These are phyloP conservation scores for Dasypolia templi DNA, from an alignment of 2,888 invertebrate species.

Conservation along the genomic window DNA sequence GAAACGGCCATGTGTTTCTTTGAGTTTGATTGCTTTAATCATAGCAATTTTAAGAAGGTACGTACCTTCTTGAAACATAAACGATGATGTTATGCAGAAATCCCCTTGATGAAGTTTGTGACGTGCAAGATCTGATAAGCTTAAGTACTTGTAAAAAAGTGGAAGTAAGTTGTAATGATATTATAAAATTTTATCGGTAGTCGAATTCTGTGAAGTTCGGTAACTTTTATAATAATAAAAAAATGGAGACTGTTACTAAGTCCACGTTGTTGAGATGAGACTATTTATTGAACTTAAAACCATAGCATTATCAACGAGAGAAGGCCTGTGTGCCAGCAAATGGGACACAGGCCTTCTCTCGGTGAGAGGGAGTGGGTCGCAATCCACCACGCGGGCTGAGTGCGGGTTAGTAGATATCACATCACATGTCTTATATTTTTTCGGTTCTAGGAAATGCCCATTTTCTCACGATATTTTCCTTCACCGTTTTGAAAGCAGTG, in stretches of 20 bases:
- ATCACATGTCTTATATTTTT: no score
- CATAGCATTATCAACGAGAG: no score
- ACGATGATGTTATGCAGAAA: constrained; percentile 11
- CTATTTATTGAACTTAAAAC: no score
- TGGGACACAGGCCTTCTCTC: no score
- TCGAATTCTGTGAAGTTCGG: constrained; percentile 20
- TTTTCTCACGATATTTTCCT: no score
- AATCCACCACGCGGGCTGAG: no score
- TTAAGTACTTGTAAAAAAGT: constrained; percentile 32
- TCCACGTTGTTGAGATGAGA: no score
- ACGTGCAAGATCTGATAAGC: constrained; percentile 4
- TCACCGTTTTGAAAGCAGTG: no score
- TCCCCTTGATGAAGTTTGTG: constrained; percentile 4
- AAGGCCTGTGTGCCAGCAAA: no score
- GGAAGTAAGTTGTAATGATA: constrained; percentile 20
- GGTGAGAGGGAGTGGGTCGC: no score
- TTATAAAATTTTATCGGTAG: constrained; percentile 8
- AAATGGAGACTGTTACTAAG: background rate
- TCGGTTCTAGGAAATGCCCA: no score
- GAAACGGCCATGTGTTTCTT: background rate
- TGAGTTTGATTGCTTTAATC: constrained; percentile 12
- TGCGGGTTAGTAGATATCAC: no score
- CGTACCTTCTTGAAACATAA: constrained; percentile 11
- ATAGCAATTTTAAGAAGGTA: background rate
- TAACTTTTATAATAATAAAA: background rate